Base-by-base conservation (phyloP, 2,113 vertebrate genomes). In the Pomatorhinus ruficollis region DNA sequence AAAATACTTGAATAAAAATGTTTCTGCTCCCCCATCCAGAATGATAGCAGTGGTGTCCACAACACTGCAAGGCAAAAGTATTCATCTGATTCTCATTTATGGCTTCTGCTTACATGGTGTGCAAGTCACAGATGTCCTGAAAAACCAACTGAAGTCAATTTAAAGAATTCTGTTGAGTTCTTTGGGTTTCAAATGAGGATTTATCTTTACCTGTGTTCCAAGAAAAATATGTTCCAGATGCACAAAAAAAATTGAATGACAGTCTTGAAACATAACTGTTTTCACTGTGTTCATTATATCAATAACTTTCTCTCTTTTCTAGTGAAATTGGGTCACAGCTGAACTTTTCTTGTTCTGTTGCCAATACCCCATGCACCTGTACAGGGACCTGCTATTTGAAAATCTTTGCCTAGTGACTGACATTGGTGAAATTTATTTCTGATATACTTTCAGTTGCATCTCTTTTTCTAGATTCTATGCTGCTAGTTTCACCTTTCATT, bases 161-260 rank as follows among this genome's bases (percentile, higher is more conserved):
- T 77, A 91, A 93, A 96, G 64, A 75, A 40, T 93, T 86, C 37
- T 87, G 64, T 78, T 81, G 52, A 86, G 63, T 93, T 90, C 71
- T 90, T 52, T 45, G 56, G 33, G 23, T 65, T 94, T 89, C 80
- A 80, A 68, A 75, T 75, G 31, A 90, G 75, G 40, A 90, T 93
- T 90, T 87, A 83, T 80, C 83, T 95, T 71, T 86, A 31, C 61
- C 71, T 89, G 40, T 70, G 23, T 78, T 93, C 80, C 88, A 94
- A 93, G 66, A 92, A 95, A 96, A 95, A 93, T 87, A 72, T 30
- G 50, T 70, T 96, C 93, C 95, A 97, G 71, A 91, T 97, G 93
- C 87, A 95, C 61, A 74, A 87, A 90, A 69, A 78, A 80, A 0
- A 1, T 54, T 74, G 75, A 77, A 87, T 90, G 86, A 90, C 91